Conservation (phyloP, 2,797 vertebrate species). For the Sus cebifrons region DNA sequence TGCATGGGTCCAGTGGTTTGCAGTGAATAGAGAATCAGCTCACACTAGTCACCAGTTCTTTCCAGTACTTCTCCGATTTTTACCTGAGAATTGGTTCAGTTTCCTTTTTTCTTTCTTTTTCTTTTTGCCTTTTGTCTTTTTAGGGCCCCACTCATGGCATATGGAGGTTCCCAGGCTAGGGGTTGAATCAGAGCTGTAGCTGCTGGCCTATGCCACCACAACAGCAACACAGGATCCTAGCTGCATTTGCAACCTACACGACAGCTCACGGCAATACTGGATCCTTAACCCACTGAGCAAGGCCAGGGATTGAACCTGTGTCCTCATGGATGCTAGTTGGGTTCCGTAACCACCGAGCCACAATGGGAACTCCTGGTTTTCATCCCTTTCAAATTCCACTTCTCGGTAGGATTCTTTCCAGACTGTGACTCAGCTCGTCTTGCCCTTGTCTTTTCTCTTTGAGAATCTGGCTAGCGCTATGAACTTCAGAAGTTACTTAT, state of each 20-base stretch:
- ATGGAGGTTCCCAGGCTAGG: too few species aligned
- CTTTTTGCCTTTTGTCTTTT: too few species aligned
- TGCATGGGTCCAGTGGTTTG: neutral
- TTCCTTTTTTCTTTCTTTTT: neutral
- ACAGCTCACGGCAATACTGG: too few species aligned
- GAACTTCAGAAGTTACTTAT: neutral
- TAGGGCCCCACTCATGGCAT: too few species aligned
- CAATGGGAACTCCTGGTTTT: neutral
- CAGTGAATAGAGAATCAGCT: neutral
- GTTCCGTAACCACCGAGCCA: too few species aligned
- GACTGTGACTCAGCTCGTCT: neutral
- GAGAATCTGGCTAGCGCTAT: neutral
- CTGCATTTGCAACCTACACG: too few species aligned
- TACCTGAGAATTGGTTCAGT: neutral
- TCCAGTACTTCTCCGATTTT: neutral
- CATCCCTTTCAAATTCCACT: constrained; percentile 11
- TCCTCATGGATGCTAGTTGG: too few species aligned
- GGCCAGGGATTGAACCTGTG: too few species aligned
- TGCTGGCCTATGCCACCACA: too few species aligned
- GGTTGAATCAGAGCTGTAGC: too few species aligned
- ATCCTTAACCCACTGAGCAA: too few species aligned
- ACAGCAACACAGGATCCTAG: too few species aligned
- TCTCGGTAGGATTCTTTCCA: neutral
- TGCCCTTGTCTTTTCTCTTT: neutral
- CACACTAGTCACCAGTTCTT: neutral